A percentile compares a stretch with the other conserved stretches of the same genome.
phyloP scores from a whole-genome alignment of 2,797 vertebrate genomes.

The Phataginus tricuspis region DNA sequence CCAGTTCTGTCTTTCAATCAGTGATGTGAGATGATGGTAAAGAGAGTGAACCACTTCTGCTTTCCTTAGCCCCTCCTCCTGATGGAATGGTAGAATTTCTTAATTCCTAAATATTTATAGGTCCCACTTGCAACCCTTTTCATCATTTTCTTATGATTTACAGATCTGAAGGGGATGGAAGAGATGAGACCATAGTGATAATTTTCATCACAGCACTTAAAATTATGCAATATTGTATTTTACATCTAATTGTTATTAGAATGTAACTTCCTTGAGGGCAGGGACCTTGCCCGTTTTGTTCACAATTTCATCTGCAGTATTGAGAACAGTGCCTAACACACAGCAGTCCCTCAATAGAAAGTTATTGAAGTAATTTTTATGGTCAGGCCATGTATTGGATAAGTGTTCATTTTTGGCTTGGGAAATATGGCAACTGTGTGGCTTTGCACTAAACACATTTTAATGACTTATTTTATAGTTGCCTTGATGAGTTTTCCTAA shows the following conservation, averaged over 20 bases:
- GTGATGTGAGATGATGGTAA: neutral
- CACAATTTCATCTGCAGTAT: neutral
- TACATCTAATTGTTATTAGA: neutral
- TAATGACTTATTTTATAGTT: neutral
- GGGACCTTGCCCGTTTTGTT: neutral
- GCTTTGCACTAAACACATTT: neutral
- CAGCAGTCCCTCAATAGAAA: neutral
- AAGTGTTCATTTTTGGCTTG: neutral
- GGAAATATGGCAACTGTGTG: neutral
- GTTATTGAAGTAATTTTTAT: conserved; percentile 19
- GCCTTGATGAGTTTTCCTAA: conserved; percentile 7
- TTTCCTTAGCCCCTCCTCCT: neutral
- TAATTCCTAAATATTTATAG: neutral
- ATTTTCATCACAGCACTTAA: neutral
- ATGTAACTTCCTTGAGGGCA: neutral
- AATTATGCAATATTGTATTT: neutral
- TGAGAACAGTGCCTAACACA: neutral
- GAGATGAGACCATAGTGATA: neutral
- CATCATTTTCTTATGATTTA: neutral
- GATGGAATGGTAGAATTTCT: neutral
- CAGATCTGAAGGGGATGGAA: neutral
- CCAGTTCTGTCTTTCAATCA: neutral
- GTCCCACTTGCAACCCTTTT: neutral
- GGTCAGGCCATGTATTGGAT: neutral
- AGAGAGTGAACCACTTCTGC: neutral